Evolutionary conservation across 2,797 vertebrate genomes (phyloP).

Genomic region (Rhodeus uyekii): DNA sequence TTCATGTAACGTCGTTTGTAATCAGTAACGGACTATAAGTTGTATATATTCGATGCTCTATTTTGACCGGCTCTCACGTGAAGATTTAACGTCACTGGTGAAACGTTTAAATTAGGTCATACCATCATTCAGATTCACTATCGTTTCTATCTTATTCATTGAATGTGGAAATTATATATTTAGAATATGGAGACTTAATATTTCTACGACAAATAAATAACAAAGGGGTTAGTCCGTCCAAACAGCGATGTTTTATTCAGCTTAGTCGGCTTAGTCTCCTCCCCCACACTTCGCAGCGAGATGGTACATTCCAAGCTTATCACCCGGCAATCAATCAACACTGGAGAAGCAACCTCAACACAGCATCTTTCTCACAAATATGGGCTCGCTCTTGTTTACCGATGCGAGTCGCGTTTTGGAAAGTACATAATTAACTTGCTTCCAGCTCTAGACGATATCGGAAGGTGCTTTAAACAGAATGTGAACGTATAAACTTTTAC

Average conservation of each 20-base stretch:
- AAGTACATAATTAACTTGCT: not conserved
- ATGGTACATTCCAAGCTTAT: slow-evolving; percentile 52
- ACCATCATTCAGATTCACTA: not conserved
- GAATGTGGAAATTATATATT: not conserved
- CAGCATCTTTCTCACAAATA: slow-evolving; percentile 1
- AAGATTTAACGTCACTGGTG: slow-evolving; percentile 26
- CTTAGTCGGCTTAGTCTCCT: not conserved
- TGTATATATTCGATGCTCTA: not conserved
- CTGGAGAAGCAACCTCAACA: slow-evolving; percentile 13
- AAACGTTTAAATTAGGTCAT: not conserved
- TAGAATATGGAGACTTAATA: not conserved
- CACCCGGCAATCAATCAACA: slow-evolving; percentile 50
- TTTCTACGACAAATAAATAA: not conserved
- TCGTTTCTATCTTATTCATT: not conserved
- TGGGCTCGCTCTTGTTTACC: not conserved
- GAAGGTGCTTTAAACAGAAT: slow-evolving; percentile 1
- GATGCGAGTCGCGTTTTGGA: not conserved
- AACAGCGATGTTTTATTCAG: slow-evolving; percentile 32
- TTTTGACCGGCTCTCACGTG: slow-evolving; percentile 24
- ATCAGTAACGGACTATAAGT: no score
- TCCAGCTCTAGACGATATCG: not conserved
- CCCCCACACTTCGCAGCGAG: not conserved
- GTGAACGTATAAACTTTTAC: slow-evolving; percentile 23
- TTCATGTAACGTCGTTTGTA: not conserved
- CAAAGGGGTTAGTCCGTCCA: slow-evolving; percentile 49